Evolutionary conservation across 2,888 invertebrate genomes (phyloP), one percentile per base, ranked within the genome.

Genomic region (Iphiclides podalirius): DNA sequence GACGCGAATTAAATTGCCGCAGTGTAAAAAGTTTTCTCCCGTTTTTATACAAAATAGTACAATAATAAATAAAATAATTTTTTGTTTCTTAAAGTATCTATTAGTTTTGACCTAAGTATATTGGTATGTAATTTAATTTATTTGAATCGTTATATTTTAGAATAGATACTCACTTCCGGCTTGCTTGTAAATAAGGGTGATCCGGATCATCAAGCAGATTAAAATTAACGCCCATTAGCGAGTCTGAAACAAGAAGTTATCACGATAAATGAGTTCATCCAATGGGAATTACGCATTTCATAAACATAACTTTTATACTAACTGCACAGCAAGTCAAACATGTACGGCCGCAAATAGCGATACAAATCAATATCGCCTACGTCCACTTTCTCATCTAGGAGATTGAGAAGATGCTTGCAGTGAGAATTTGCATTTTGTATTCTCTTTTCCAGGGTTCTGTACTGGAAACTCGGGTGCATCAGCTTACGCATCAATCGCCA

Each of bases 311-410:
- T n/a, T n/a, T n/a, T 4, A 9, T 12, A 62, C 66, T 65, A 55
- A 67, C 66, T 49, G 52, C 66, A 61, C 12, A 71, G 46, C 38
- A 66, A 58, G 40, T 71, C 71, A 34, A 62, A 66, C 69, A 70
- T 69, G 40, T 58, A 67, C 0, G 71, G 70, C 15, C 60, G 56
- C 4, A 70, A 47, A 51, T 65, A 70, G 15, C 58, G 59, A 43
- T 69, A 68, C 16, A 70, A 36, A 15, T 68, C 62, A 14, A 69
- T 53, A 1, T 56, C 53, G 1, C 42, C 52, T 23, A 57, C 56
- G 20, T 55, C 60, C 1, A 52, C 49, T 17, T 52, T 49, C 20
- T 49, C 42, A 35, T 63, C 63, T 1, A 71, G 52, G 11, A 63
- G 50, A 14, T 60, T 52, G 41, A 66, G 53, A 17, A 71, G 60